These are phyloP conservation scores for Halcyon malimbica DNA, from an alignment of 2,113 vertebrate species.

Conservation along the genomic window DNA sequence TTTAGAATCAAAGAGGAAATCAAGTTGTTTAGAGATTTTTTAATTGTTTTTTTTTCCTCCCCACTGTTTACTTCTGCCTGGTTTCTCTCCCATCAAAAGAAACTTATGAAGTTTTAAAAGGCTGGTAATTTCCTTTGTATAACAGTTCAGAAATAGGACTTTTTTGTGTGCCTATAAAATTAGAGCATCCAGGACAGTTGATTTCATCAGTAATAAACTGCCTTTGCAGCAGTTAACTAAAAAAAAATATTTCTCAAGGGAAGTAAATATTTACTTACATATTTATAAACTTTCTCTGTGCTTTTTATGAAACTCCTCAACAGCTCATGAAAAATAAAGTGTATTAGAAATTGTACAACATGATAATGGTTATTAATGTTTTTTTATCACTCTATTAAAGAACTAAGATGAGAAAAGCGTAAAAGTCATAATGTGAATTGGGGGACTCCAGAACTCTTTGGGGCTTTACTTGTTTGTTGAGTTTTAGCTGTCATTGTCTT, in stretches of 20 bases:
- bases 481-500: not conserved
- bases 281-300: conserved; percentile 27
- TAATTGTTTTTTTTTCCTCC: not conserved
- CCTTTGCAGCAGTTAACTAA: conserved; percentile 4
- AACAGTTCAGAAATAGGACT: not conserved
- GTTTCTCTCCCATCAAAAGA: not conserved
- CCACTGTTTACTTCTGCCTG: not conserved
- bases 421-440: not conserved
- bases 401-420: not conserved
- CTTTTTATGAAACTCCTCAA: not conserved
- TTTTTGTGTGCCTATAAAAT: not conserved
- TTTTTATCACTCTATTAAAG: not conserved
- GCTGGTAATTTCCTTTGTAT: not conserved
- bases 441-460: not conserved
- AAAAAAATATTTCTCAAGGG: conserved; percentile 16
- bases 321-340: not conserved
- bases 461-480: not conserved
- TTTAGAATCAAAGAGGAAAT: not conserved
- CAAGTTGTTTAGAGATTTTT: not conserved
- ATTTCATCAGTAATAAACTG: conserved; percentile 33
- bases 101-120: not conserved
- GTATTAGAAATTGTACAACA: not conserved
- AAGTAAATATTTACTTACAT: conserved; percentile 35
- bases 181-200: not conserved
- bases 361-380: not conserved